Base-by-base conservation (phyloP, 2,797 vertebrate genomes). In the Cryptoprocta ferox region DNA sequence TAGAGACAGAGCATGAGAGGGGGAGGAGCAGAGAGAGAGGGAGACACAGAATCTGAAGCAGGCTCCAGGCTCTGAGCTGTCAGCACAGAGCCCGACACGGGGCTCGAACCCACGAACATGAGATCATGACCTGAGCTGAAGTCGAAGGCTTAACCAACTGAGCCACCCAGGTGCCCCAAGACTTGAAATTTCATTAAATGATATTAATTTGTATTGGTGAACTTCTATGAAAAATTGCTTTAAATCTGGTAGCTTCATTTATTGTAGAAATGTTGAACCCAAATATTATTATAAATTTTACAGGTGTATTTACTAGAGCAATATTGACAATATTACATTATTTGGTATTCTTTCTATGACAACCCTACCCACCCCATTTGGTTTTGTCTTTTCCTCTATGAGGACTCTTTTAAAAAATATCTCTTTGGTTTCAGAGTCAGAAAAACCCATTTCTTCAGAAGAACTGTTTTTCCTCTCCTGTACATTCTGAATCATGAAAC, bases 181-280 rank as follows among this genome's bases (percentile, higher is more conserved):
- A 70, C 30, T 89, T 94, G 26, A 92, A 92, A 66, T 89, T 92
- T 79, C 32, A 91, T 94, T 82, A 92, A 66, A 63, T 92, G n/a
- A 45, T 26, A 73, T n/a, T 82, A 78, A 91, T 19, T 78, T 70
- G 48, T 37, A 59, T 79, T 81, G 42, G 61, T 28, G 15, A 28
- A 70, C 18, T 82, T 89, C 18, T 86, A 86, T 71, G 6, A 78
- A 93, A 61, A 82, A 87, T 50, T 92, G 37, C 9, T 82, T 82
- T 93, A 93, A 89, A 95, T 15, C 15, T 16, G 90, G 63, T 61
- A 84, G 66, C 50, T 92, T 8, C 39, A 63, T 70, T 80, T 88
- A 87, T 91, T 93, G 16, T 81, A 76, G 66, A n/a, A 88, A 83
- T 90, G 37, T 75, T 75, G 30, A 97, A 59, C 4, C 39, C 35